These are phyloP conservation scores for Drosophila kuntzei DNA, from an alignment of 2,888 invertebrate genomes.

Conservation along the genomic window DNA sequence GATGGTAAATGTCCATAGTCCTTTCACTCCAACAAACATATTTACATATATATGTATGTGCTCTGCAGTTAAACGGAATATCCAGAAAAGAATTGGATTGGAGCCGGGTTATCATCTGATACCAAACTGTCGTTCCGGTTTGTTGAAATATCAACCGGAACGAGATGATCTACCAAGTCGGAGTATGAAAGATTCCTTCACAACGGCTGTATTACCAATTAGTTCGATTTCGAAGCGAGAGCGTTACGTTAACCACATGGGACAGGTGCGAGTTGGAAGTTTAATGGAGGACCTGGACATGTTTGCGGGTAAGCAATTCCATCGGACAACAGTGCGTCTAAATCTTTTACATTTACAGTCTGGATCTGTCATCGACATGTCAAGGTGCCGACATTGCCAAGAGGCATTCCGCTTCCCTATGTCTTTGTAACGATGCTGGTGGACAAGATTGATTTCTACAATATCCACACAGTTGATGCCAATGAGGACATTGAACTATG, in stretches of 20 bases:
- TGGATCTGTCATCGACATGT: constrained; percentile 90
- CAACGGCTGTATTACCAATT: constrained; percentile 89
- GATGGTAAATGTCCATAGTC: constrained; percentile 41
- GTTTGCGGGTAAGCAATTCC: constrained; percentile 88
- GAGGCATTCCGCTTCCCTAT: constrained; percentile 87
- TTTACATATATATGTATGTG: neutral
- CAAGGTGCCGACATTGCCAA: constrained; percentile 87
- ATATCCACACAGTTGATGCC: constrained; percentile 80
- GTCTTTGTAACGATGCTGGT: constrained; percentile 90
- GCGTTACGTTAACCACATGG: constrained; percentile 88
- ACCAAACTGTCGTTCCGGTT: constrained; percentile 85
- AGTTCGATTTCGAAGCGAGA: constrained; percentile 88
- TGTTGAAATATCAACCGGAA: constrained; percentile 87
- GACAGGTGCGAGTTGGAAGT: constrained; percentile 89
- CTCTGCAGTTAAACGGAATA: constrained; percentile 64
- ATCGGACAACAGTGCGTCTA: neutral
- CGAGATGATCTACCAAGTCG: constrained; percentile 88
- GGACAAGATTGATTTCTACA: constrained; percentile 88
- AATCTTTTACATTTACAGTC: constrained; percentile 85
- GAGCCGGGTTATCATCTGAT: constrained; percentile 85
- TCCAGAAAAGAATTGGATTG: constrained; percentile 76
- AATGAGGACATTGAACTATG: constrained; percentile 88
- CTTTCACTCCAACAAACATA: neutral
- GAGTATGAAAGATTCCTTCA: constrained; percentile 89
- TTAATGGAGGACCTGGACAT: constrained; percentile 92